Evolutionary conservation across 2,888 invertebrate genomes (phyloP).

Genomic region (Criorhina ranunculi): DNA sequence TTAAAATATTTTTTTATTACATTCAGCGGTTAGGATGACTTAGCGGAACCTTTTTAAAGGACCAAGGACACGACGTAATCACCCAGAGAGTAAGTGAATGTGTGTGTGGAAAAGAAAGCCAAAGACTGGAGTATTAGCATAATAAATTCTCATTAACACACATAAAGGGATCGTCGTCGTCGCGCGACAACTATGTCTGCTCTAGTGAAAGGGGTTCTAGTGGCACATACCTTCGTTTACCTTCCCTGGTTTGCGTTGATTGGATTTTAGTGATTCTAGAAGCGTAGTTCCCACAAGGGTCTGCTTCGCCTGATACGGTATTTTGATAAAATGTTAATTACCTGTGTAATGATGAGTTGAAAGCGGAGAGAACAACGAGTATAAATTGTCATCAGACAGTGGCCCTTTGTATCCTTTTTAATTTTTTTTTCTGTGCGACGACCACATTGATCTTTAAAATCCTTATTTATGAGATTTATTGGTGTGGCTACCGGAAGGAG

Average conservation of each 20-base stretch:
- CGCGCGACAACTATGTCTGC: slow-evolving; percentile 19
- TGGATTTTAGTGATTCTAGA: slow-evolving; percentile 67
- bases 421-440: slow-evolving; percentile 29
- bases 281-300: slow-evolving; percentile 33
- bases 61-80: slow-evolving; percentile 47
- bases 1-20: slow-evolving; percentile 76
- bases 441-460: slow-evolving; percentile 65
- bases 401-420: slow-evolving; percentile 7
- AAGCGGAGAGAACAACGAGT: slow-evolving; percentile 26
- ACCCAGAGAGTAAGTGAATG: slow-evolving; percentile 9
- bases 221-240: slow-evolving; percentile 2
- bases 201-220: slow-evolving; percentile 42
- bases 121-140: slow-evolving; percentile 74
- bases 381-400: slow-evolving; percentile 53
- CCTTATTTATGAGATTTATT: slow-evolving; percentile 66
- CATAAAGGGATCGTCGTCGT: slow-evolving; percentile 16
- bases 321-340: slow-evolving; percentile 75
- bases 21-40: slow-evolving; percentile 14
- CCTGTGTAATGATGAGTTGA: slow-evolving; percentile 72
- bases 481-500: slow-evolving; percentile 52
- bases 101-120: slow-evolving; percentile 43
- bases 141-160: slow-evolving; percentile 76
- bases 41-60: slow-evolving; percentile 60
- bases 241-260: slow-evolving; percentile 47
- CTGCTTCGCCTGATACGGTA: slow-evolving; percentile 10